phyloP scores from a whole-genome alignment of 1,140 invertebrate genomes.

The Colletes gigas region DNA sequence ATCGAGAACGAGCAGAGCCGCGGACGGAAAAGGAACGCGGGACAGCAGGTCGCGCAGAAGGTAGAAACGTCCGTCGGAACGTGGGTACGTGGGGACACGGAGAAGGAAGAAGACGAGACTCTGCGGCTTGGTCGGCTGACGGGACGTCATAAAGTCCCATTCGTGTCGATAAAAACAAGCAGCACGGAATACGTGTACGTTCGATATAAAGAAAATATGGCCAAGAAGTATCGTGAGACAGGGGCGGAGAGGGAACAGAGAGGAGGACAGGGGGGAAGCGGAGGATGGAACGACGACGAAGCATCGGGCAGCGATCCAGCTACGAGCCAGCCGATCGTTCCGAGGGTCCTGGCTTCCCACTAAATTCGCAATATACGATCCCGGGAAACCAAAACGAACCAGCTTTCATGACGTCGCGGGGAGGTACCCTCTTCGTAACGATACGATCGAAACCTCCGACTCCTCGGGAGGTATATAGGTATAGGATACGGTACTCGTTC shows the following conservation, averaged over 20 bases:
- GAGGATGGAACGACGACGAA: conserved; percentile 20
- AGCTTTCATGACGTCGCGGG: conserved; percentile 64
- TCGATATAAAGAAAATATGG: conserved; percentile 29
- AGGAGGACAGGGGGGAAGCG: background rate
- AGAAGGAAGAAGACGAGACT: background rate
- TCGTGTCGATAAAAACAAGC: conserved; percentile 70
- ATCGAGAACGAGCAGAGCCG: background rate
- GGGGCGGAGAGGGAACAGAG: background rate
- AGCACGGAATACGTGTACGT: conserved; percentile 59
- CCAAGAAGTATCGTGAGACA: conserved; percentile 21
- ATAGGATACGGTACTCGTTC: conserved; percentile 38
- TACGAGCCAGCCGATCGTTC: conserved; percentile 66
- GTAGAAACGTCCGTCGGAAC: background rate
- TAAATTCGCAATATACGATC: conserved; percentile 70
- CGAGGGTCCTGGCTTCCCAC: conserved; percentile 66
- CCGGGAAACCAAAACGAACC: conserved; percentile 68
- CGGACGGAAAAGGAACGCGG: conserved; percentile 18
- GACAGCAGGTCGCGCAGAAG: background rate
- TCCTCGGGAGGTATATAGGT: conserved; percentile 22
- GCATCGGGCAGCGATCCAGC: conserved; percentile 63
- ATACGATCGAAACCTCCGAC: conserved; percentile 62
- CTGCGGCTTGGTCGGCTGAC: conserved; percentile 53
- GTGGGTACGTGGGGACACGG: conserved; percentile 5
- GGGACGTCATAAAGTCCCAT: conserved; percentile 69
- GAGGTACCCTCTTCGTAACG: conserved; percentile 56